These are phyloP conservation scores for Ophraella communa DNA, from an alignment of 2,888 invertebrate genomes.

Conservation along the genomic window DNA sequence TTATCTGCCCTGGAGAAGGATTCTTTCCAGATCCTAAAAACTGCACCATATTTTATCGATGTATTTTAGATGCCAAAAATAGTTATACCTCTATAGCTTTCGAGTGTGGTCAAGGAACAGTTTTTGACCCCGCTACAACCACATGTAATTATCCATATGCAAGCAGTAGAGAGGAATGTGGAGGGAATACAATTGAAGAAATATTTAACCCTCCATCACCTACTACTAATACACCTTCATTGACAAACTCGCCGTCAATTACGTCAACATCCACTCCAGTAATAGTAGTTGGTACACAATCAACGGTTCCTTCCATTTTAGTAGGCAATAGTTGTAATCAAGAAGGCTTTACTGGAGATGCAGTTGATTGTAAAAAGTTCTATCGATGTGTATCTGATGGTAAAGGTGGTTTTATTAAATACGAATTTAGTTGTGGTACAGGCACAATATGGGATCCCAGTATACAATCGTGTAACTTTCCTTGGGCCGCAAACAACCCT, in stretches of 20 bases:
- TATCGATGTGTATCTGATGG: conserved; percentile 76
- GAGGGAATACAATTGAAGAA: conserved; percentile 62
- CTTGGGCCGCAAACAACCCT: conserved; percentile 66
- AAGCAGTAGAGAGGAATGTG: conserved; percentile 74
- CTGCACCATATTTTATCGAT: conserved; percentile 78
- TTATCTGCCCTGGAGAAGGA: conserved; percentile 63
- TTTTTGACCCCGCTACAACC: conserved; percentile 72
- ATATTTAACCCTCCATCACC: conserved; percentile 39
- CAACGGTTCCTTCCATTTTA: conserved; percentile 30
- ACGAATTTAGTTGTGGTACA: conserved; percentile 76
- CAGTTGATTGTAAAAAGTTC: conserved; percentile 75
- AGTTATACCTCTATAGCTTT: conserved; percentile 69
- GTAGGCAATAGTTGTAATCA: conserved; percentile 60
- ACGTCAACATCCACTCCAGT: conserved; percentile 27
- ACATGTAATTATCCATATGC: conserved; percentile 75
- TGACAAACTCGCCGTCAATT: conserved; percentile 27
- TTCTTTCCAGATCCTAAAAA: conserved; percentile 72
- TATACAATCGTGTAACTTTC: conserved; percentile 74
- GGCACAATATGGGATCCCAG: conserved; percentile 80
- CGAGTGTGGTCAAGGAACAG: conserved; percentile 77
- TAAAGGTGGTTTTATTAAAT: conserved; percentile 67
- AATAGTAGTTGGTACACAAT: conserved; percentile 11
- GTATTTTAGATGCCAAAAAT: conserved; percentile 68
- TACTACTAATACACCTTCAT: conserved; percentile 20
- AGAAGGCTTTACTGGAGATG: conserved; percentile 77